Evolutionary conservation across 2,113 vertebrate species (phyloP), one percentile per base, ranked within the genome.

Genomic region (Coptodon rendalli): DNA sequence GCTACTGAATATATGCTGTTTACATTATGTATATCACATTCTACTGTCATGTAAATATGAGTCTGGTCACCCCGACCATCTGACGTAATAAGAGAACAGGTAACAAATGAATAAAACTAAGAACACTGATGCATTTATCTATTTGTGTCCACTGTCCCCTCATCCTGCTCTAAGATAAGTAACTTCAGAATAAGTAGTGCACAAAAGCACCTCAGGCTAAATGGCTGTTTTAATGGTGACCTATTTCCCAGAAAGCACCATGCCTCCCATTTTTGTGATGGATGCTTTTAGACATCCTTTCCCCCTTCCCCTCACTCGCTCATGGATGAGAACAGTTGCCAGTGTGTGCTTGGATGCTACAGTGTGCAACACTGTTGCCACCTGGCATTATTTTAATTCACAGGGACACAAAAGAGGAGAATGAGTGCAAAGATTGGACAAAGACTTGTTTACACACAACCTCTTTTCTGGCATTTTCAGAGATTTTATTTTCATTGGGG

Each of bases 251-350:
- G 68, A 87, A 61, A 80, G 80, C 45, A 31, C 85, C 22, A 50
- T 81, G 87, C 48, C 61, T 86, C 78, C 54, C 48, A 17, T 76
- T 61, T 83, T 68, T 82, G 52, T 92, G 92, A 94, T 92, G 85
- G 92, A 93, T 88, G 89, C 89, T 90, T 94, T 90, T 17, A 92
- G 94, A 93, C 92, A 91, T 56, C 50, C 17, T 59, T 66, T 81
- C 52, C 79, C 73, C 79, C 82, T 56, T 87, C 43, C 56, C 31
- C 81, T 61, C 17, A 36, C 36, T 52, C 16, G 80, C 50, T 68
- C 59, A 59, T 63, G 79, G 66, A 90, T 40, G 73, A 85, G 17
- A 83, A 79, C 63, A 43, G 78, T 73, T 31, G 63, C 11, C 36
- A 9, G 86, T 43, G 45, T 88, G 68, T 82, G 52, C 73, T 52